Conservation (phyloP, 2,113 vertebrate genomes). For the Copsychus sechellarum region DNA sequence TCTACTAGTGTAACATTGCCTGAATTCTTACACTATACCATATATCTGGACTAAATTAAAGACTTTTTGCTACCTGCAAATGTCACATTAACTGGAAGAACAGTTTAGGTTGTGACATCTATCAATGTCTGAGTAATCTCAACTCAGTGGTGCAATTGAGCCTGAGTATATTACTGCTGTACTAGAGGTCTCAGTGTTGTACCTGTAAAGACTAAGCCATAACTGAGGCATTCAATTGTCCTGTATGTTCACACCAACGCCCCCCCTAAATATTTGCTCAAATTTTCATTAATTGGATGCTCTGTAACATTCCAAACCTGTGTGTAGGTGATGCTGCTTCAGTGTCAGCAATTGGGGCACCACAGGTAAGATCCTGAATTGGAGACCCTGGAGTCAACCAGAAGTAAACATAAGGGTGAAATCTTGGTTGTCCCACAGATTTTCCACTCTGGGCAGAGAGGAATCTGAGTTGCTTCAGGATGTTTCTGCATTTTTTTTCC, state of each 20-base stretch:
- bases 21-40: neutral
- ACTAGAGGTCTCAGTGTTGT: neutral
- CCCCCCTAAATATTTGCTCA: neutral
- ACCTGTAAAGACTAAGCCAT: neutral
- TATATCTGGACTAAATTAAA: neutral
- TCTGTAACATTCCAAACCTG: neutral
- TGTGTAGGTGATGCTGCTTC: neutral
- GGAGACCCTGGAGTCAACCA: neutral
- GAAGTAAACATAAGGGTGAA: accelerated
- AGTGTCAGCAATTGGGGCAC: neutral
- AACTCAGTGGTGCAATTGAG: neutral
- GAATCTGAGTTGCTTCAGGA: neutral
- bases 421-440: neutral
- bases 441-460: neutral
- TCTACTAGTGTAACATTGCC: neutral
- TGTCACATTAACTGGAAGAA: neutral
- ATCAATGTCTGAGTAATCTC: neutral
- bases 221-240: neutral
- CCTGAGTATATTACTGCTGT: neutral
- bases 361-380: neutral
- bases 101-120: neutral
- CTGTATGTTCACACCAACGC: neutral
- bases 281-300: neutral
- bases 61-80: neutral
- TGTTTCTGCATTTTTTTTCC: neutral